Conservation (phyloP, 2,113 vertebrate genomes). For the Fulmarus glacialis region DNA sequence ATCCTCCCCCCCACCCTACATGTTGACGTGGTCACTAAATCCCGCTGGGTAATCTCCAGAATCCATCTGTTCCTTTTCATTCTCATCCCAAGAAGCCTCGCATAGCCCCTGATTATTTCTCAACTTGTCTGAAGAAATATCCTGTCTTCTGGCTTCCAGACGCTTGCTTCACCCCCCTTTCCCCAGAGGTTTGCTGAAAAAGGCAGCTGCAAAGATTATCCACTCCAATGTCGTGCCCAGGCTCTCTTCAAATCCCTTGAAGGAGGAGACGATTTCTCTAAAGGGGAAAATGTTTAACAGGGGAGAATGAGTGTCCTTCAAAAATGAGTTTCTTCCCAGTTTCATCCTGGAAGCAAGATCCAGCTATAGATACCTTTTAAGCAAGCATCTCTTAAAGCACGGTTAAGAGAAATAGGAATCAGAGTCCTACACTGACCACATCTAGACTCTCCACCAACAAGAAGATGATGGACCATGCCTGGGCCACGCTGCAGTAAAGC, state of each 20-base stretch:
- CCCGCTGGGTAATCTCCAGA: slow-evolving; percentile 52
- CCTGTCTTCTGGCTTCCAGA: slow-evolving; percentile 29
- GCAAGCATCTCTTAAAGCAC: not conserved
- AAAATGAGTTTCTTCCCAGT: not conserved
- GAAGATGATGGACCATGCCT: not conserved
- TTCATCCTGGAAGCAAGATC: not conserved
- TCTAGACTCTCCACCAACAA: not conserved
- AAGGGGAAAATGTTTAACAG: not conserved
- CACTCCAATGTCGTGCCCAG: not conserved
- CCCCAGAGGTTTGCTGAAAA: slow-evolving; percentile 32
- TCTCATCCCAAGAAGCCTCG: slow-evolving; percentile 12
- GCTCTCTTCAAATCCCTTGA: not conserved
- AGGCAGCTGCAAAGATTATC: slow-evolving; percentile 62
- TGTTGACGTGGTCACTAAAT: slow-evolving; percentile 53
- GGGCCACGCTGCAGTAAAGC: not conserved
- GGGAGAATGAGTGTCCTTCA: not conserved
- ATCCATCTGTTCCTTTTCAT: slow-evolving; percentile 66
- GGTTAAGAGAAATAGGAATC: not conserved
- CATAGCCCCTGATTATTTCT: slow-evolving; percentile 57
- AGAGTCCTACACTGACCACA: not conserved
- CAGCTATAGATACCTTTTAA: not conserved
- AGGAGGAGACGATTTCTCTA: not conserved
- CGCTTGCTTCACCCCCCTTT: not conserved
- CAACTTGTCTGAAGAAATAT: slow-evolving; percentile 52
- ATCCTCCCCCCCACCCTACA: not conserved